Conservation (phyloP, 2,797 vertebrate genomes). For the Hydrophis major region DNA sequence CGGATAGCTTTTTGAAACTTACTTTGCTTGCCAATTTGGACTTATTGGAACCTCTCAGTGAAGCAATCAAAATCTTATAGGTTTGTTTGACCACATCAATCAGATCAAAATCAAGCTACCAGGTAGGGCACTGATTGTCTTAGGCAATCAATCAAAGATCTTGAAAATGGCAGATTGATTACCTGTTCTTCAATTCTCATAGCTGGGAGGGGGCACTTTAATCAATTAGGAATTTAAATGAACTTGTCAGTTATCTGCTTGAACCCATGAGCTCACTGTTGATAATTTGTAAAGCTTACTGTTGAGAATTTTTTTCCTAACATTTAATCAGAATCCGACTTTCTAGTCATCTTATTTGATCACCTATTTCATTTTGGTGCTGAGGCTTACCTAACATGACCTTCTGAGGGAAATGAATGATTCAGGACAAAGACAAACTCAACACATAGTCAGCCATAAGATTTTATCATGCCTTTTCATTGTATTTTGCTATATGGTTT, state of each 20-base stretch:
- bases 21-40: background rate
- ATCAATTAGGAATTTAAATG: background rate
- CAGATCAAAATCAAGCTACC: background rate
- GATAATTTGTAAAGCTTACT: background rate
- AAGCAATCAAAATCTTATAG: background rate
- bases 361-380: background rate
- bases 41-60: background rate
- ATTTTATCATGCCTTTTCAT: constrained; percentile 23
- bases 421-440: background rate
- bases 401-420: fast-evolving
- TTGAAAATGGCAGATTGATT: background rate
- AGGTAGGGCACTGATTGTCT: background rate
- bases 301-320: background rate
- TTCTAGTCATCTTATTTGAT: background rate
- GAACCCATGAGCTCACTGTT: background rate
- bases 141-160: background rate
- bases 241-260: background rate
- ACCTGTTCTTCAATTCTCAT: background rate
- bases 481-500: background rate
- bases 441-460: background rate
- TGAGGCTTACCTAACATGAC: background rate
- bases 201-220: background rate
- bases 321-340: background rate
- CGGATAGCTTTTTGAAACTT: background rate
- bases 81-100: background rate